These are phyloP conservation scores for Sebastes schlegelii DNA, from an alignment of 2,113 vertebrate genomes.

Conservation along the genomic window DNA sequence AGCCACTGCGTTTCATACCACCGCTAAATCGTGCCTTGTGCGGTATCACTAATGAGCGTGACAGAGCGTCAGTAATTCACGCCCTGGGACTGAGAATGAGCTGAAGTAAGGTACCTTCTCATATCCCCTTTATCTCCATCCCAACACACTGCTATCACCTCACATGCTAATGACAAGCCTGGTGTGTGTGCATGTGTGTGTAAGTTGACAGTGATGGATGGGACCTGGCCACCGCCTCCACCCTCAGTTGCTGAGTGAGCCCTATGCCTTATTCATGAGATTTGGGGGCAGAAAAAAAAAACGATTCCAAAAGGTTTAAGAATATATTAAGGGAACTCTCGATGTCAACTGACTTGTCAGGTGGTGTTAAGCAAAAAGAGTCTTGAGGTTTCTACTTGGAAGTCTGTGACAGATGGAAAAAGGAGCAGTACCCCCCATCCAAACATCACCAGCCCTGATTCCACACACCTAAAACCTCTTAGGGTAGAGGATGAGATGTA, in stretches of 20 bases:
- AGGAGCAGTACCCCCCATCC: slow-evolving; percentile 22
- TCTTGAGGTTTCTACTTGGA: slow-evolving; percentile 71
- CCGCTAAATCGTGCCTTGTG: no score
- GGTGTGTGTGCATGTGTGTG: slow-evolving; percentile 41
- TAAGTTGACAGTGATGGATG: slow-evolving; percentile 90
- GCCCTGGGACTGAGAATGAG: no score
- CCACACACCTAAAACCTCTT: background rate
- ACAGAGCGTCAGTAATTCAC: no score
- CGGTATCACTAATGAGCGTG: no score
- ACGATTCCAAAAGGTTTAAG: slow-evolving; percentile 90
- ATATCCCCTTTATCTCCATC: slow-evolving; percentile 12
- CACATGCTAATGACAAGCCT: slow-evolving; percentile 17
- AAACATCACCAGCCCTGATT: background rate
- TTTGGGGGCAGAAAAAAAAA: slow-evolving; percentile 81
- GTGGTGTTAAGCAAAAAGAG: slow-evolving; percentile 85
- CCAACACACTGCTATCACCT: slow-evolving; percentile 32
- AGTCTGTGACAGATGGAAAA: slow-evolving; percentile 61
- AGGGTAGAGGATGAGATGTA: background rate
- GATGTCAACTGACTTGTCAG: slow-evolving; percentile 88
- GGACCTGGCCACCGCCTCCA: slow-evolving; percentile 85
- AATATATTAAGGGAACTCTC: slow-evolving; percentile 91
- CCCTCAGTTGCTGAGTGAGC: slow-evolving; percentile 83
- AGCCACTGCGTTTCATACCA: no score
- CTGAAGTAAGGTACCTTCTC: slow-evolving; percentile 3
- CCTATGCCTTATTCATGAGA: slow-evolving; percentile 88